phyloP scores from a whole-genome alignment of 37 sponge, comb jelly and placozoan genomes.

The Dysidea cf. avara region DNA sequence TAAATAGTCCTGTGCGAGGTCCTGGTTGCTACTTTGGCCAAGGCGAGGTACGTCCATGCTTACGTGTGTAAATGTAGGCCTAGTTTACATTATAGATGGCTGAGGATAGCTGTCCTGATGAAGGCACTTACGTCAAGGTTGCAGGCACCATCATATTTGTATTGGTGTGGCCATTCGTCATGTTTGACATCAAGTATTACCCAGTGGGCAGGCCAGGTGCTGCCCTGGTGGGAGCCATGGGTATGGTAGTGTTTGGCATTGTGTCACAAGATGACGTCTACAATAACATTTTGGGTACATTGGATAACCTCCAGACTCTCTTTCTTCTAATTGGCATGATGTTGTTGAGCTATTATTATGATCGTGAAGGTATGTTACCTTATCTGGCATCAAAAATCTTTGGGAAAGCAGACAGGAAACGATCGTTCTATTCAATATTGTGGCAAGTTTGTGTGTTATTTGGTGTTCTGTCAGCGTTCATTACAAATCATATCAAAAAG shows the following conservation, averaged over 20 bases:
- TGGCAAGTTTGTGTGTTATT: slow-evolving; percentile 80
- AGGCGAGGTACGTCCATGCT: no score
- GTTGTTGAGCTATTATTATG: slow-evolving; percentile 82
- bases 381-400: slow-evolving; percentile 50
- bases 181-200: slow-evolving; percentile 82
- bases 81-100: no score
- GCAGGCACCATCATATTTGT: slow-evolving; percentile 72
- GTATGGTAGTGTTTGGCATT: slow-evolving; percentile 71
- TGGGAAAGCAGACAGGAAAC: slow-evolving; percentile 20
- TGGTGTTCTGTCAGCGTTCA: slow-evolving; percentile 70
- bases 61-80: no score
- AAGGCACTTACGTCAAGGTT: slow-evolving; percentile 44
- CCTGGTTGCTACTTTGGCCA: no score
- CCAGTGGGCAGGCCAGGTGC: slow-evolving; percentile 79
- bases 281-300: slow-evolving; percentile 37
- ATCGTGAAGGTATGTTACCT: slow-evolving; percentile 73
- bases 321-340: slow-evolving; percentile 89
- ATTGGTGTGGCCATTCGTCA: slow-evolving; percentile 83
- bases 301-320: slow-evolving; percentile 74
- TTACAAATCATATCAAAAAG: slow-evolving; percentile 88
- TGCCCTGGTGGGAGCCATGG: slow-evolving; percentile 65
- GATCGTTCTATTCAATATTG: slow-evolving; percentile 56
- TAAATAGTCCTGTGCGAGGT: no score
- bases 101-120: no score
- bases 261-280: slow-evolving; percentile 68